phyloP scores from a whole-genome alignment of 2,113 vertebrate genomes.

The Typhlomys cinereus region DNA sequence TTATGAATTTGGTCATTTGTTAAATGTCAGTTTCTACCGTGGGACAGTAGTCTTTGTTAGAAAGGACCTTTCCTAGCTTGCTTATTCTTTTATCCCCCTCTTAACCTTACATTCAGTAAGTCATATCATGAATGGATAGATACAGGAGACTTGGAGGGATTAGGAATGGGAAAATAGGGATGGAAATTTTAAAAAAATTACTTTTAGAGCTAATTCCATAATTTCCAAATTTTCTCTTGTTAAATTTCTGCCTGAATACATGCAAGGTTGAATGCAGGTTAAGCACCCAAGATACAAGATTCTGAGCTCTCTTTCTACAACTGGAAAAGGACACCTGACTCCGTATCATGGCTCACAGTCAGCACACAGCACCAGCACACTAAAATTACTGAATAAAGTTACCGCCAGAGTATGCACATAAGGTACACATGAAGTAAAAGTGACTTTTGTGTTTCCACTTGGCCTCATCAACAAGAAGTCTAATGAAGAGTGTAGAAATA shows the following conservation, averaged over 20 bases:
- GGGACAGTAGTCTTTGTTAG: neutral
- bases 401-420: neutral
- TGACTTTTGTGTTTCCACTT: neutral
- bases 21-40: slow-evolving; percentile 36
- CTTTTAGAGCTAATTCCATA: slow-evolving; percentile 25
- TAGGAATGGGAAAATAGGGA: neutral
- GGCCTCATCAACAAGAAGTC: neutral
- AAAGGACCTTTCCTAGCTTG: neutral
- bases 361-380: no score
- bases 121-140: neutral
- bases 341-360: neutral
- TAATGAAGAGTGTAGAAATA: neutral
- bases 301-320: neutral
- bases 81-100: neutral
- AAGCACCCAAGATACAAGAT: neutral
- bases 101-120: neutral
- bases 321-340: neutral
- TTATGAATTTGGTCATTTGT: neutral
- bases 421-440: neutral
- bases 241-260: slow-evolving; percentile 13
- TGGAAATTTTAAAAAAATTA: no score
- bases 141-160: neutral
- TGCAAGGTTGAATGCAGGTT: slow-evolving; percentile 10
- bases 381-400: neutral
- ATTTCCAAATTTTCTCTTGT: neutral